Conservation (phyloP, 2,888 invertebrate species). For the Minunthozetes semirufus region DNA sequence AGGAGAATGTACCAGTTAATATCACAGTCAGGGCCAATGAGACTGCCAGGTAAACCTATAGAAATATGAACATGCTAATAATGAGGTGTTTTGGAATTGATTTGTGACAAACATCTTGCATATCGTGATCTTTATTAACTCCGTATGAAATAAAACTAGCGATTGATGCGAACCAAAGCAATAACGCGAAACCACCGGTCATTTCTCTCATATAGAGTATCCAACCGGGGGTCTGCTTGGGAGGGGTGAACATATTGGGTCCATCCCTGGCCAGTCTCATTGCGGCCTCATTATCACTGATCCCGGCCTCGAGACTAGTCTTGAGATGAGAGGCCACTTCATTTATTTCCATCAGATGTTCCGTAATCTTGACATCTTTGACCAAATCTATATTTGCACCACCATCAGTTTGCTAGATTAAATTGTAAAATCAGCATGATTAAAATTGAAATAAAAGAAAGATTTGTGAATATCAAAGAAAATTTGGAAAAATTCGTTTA, state of each 20-base stretch:
- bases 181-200: constrained; percentile 7
- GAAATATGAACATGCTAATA: no score
- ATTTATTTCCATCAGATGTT: not conserved
- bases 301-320: constrained; percentile 1
- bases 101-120: no score
- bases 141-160: constrained; percentile 19
- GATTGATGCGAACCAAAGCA: constrained; percentile 28
- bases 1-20: constrained; percentile 97
- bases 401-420: not conserved
- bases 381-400: not conserved
- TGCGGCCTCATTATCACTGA: constrained; percentile 42
- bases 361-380: constrained; percentile 9
- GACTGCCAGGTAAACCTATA: constrained; percentile 61
- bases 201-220: constrained; percentile 43
- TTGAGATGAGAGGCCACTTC: not conserved
- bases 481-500: no score
- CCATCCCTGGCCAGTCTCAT: constrained; percentile 19
- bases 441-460: no score
- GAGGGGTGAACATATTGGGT: constrained; percentile 34
- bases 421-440: no score
- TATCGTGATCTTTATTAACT: not conserved
- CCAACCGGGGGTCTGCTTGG: constrained; percentile 45
- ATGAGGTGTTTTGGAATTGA: not conserved
- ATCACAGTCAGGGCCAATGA: constrained; percentile 92
- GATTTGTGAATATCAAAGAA: no score